Evolutionary conservation across 1,140 invertebrate genomes (phyloP).

Genomic region (Aphelinus atriplicis): DNA sequence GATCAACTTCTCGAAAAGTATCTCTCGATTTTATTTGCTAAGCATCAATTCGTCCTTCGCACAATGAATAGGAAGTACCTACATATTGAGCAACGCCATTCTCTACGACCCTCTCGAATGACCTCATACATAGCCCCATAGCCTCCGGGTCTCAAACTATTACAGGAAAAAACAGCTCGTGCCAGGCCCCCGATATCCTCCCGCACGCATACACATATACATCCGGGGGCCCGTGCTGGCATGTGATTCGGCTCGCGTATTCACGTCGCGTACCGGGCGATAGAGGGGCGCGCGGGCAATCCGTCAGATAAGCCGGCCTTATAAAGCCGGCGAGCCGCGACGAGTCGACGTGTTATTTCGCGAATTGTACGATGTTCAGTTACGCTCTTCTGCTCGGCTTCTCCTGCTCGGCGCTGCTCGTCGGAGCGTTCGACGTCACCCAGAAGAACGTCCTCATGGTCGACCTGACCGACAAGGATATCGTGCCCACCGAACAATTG

Average conservation of each 20-base stretch:
- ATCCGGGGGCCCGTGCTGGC: no score
- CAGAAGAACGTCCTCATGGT: constrained; percentile 38
- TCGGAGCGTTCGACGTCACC: constrained; percentile 42
- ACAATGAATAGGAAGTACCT: no score
- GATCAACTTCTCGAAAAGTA: no score
- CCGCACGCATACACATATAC: no score
- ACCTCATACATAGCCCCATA: no score
- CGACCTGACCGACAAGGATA: constrained; percentile 42
- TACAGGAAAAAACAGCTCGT: no score
- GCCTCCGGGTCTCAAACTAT: no score
- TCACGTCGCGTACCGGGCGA: constrained; percentile 10
- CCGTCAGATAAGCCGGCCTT: constrained; percentile 23
- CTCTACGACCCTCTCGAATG: no score
- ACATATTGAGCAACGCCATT: no score
- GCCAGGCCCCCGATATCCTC: no score
- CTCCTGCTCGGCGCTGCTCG: background rate
- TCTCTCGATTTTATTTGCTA: no score
- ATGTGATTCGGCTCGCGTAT: background rate
- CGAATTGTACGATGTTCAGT: constrained; percentile 12
- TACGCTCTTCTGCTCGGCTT: background rate
- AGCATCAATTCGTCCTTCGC: no score
- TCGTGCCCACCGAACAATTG: constrained; percentile 41
- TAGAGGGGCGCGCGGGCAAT: constrained; percentile 15
- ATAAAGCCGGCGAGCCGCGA: constrained; percentile 12
- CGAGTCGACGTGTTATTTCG: constrained; percentile 11